Evolutionary conservation across 2,797 vertebrate genomes (phyloP).

Genomic region (Sebastes baramenuke): DNA sequence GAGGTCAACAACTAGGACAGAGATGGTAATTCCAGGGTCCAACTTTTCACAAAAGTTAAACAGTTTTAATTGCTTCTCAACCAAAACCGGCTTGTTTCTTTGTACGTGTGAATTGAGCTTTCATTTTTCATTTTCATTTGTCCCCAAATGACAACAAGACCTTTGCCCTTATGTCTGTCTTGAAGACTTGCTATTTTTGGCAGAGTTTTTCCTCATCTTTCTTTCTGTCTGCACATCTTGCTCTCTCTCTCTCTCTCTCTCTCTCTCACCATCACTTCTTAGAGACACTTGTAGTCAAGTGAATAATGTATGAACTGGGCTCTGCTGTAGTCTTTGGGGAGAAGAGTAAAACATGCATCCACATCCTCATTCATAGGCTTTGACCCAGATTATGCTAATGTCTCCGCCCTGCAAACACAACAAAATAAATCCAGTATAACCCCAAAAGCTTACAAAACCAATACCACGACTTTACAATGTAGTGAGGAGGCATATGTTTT

Average conservation of each 20-base stretch:
- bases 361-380: constrained; percentile 71
- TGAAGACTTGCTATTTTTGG: constrained; percentile 9
- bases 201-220: neutral
- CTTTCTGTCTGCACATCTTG: neutral
- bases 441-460: constrained; percentile 53
- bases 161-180: constrained; percentile 9
- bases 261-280: constrained; percentile 25
- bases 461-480: constrained; percentile 37
- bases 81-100: neutral
- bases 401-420: constrained; percentile 56
- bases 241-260: constrained; percentile 13
- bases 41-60: neutral
- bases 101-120: neutral
- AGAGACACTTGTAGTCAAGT: constrained; percentile 65
- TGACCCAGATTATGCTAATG: constrained; percentile 76
- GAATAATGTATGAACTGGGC: constrained; percentile 78
- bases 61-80: neutral
- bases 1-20: neutral
- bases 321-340: constrained; percentile 65
- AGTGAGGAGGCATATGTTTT: constrained; percentile 7
- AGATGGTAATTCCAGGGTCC: neutral
- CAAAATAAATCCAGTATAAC: constrained; percentile 66
- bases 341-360: constrained; percentile 73
- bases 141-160: neutral
- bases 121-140: neutral